A percentile compares a stretch with the other conserved stretches of the same genome.
phyloP scores from a whole-genome alignment of 2,888 invertebrate species.

The Acleris laterana region DNA sequence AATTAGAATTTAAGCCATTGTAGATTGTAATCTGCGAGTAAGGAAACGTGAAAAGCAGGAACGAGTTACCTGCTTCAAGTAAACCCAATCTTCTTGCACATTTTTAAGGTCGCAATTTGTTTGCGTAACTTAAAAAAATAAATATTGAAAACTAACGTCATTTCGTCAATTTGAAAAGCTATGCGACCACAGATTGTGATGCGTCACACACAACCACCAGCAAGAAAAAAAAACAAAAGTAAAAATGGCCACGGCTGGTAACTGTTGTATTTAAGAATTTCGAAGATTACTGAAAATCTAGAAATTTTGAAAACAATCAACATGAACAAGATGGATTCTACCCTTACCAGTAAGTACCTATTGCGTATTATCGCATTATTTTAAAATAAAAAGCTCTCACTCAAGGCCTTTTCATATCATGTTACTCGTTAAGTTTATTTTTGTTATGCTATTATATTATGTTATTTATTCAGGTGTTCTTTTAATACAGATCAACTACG shows the following conservation, averaged over 20 bases:
- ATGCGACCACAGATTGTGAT: no score
- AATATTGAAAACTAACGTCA: not conserved
- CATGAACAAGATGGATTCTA: slow-evolving; percentile 65
- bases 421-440: slow-evolving; percentile 27
- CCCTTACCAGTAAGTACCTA: slow-evolving; percentile 62
- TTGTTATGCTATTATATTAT: slow-evolving; percentile 6
- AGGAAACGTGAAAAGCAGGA: not conserved
- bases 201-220: no score
- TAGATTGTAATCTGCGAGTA: not conserved
- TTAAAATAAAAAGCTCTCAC: slow-evolving; percentile 7
- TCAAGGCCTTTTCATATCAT: slow-evolving; percentile 25
- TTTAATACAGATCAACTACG: no score
- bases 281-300: not conserved
- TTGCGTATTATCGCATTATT: not conserved
- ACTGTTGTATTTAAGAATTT: slow-evolving; percentile 2
- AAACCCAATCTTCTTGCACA: not conserved
- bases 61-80: not conserved
- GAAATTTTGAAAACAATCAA: not conserved
- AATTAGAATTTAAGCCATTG: not conserved
- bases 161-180: not conserved
- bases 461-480: slow-evolving; percentile 34
- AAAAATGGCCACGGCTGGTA: slow-evolving; percentile 27
- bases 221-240: slow-evolving; percentile 4
- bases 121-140: not conserved
- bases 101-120: not conserved